Conservation (phyloP, 2,888 invertebrate genomes). For the Clepsis dumicolana region DNA sequence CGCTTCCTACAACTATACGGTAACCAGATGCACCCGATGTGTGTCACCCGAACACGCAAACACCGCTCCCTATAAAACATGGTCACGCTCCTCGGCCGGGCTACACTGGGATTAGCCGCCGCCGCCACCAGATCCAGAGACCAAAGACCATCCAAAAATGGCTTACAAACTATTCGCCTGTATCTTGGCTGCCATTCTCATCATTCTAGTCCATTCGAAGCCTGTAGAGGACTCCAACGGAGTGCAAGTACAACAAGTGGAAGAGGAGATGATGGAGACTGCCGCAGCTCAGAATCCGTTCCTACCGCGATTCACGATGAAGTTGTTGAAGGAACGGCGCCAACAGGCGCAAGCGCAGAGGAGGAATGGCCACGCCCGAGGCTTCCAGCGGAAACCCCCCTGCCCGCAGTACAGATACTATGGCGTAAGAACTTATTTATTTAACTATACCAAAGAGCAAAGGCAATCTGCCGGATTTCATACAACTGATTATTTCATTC, state of each 20-base stretch:
- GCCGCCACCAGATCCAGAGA: slow-evolving; percentile 30
- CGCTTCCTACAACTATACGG: slow-evolving; percentile 70
- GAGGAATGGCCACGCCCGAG: slow-evolving; percentile 57
- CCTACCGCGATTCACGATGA: slow-evolving; percentile 78
- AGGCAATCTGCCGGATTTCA: no score
- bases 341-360: slow-evolving; percentile 66
- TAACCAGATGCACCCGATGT: slow-evolving; percentile 79
- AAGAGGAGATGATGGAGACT: slow-evolving; percentile 71
- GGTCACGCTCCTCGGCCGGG: slow-evolving; percentile 49
- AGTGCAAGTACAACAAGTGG: slow-evolving; percentile 41
- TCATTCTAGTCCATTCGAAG: slow-evolving; percentile 55
- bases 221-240: slow-evolving; percentile 56
- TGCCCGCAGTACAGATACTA: slow-evolving; percentile 53
- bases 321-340: slow-evolving; percentile 68
- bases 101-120: slow-evolving; percentile 67
- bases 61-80: slow-evolving; percentile 69
- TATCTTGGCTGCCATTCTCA: slow-evolving; percentile 50
- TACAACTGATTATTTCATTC: no score
- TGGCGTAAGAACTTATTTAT: no score
- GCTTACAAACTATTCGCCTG: slow-evolving; percentile 54
- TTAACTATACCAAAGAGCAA: no score
- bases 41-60: slow-evolving; percentile 68
- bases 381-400: slow-evolving; percentile 48
- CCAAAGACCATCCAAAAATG: slow-evolving; percentile 49
- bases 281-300: slow-evolving; percentile 77